Evolutionary conservation across 1,140 invertebrate genomes (phyloP), one percentile per base, ranked within the genome.

Genomic region (Druon quercuslanigerum): DNA sequence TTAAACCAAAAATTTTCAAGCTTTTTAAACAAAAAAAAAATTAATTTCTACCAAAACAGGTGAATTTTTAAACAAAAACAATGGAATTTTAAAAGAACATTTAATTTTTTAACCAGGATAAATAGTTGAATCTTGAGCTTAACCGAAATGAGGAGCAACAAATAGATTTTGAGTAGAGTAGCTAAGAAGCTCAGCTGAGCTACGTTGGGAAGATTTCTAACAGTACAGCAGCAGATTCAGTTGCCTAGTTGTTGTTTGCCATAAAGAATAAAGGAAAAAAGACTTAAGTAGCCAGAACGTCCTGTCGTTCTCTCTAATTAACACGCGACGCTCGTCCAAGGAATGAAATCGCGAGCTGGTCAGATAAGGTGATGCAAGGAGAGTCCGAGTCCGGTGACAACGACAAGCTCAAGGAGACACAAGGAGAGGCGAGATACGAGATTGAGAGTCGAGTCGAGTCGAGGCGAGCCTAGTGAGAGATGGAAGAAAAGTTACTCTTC

Each of bases 341-440:
- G 83, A 74, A 85, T 83, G 82, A 72, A 76, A 84, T 79, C 77
- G 79, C 75, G 76, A 80, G 80, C 80, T 79, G 79, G 71, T 78
- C 56, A 52, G 57, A 66, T 75, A 71, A 71, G 51, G 50, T 71
- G 54, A 77, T 73, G 60, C 60, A 19, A 51, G 71, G 60, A 54
- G 40, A 46, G 25, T 19, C 33, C 71, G 40, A 46, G 25, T 19
- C 33, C 71, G 16, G 50, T 50, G 40, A 51, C 75, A 60, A 66
- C 33, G 50, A 51, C 57, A 51, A 40, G 56, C 40, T 46, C 40
- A 46, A 46, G 40, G 40, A 46, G 40, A 11, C 40, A 46, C 40
- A 46, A 46, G 79, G 19, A 72, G 81, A 54, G 76, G 77, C 78
- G 40, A 75, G 76, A 57, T 51, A 71, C 75, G 74, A 76, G 71